These are phyloP conservation scores for Drosophila sucinea DNA, from an alignment of 1,140 invertebrate species.

Conservation along the genomic window DNA sequence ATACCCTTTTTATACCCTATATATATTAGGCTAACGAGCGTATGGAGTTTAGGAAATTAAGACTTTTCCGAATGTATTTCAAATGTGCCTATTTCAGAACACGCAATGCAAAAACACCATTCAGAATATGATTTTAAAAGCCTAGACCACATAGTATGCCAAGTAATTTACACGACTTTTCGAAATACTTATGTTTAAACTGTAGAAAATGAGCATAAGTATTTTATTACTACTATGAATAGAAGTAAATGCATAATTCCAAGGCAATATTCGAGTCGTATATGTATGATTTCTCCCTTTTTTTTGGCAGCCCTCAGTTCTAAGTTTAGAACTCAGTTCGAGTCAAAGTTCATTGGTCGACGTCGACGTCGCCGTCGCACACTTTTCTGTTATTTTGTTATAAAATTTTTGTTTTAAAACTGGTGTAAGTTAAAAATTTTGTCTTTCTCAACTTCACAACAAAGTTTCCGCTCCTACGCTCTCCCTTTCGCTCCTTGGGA, in stretches of 20 bases:
- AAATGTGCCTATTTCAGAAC: no score
- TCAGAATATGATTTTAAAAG: no score
- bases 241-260: not conserved
- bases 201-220: no score
- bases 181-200: no score
- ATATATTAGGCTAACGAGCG: no score
- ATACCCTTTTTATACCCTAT: no score
- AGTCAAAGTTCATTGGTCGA: constrained; percentile 49
- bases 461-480: constrained; percentile 41
- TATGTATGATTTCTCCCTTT: not conserved
- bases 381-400: constrained; percentile 56
- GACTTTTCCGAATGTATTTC: no score
- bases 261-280: not conserved
- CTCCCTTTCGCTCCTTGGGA: constrained; percentile 6
- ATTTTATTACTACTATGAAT: no score
- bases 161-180: no score
- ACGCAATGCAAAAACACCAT: no score
- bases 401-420: constrained; percentile 62
- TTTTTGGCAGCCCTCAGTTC: not conserved
- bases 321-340: constrained; percentile 15
- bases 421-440: constrained; percentile 58
- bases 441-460: constrained; percentile 54
- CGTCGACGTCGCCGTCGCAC: constrained; percentile 33
- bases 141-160: no score
- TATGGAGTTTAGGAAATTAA: no score